Evolutionary conservation across 2,113 vertebrate species (phyloP), one percentile per base, ranked within the genome.

Genomic region (Alethe castanea): DNA sequence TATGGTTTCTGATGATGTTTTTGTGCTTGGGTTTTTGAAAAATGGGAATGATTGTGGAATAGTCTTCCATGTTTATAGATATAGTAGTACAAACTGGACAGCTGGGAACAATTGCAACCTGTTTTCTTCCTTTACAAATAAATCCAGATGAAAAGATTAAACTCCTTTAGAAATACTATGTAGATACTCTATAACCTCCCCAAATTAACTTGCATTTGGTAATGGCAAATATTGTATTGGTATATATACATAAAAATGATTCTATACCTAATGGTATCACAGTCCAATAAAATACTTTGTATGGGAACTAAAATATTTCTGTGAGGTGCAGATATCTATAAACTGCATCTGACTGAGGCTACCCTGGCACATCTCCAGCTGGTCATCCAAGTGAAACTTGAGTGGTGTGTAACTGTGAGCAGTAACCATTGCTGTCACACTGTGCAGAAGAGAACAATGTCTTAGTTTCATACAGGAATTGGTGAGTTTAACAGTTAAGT

Each of bases 161-260:
- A 88, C 1, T 59, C 26, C 64, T 91, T 94, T 45, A 77, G 40
- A 88, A 94, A 59, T 42, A 84, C 33, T 10, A 4, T 38, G 64
- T 57, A 74, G 61, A 23, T 81, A 80, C 12, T 50, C 15, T 71
- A 86, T 92, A 93, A 83, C 4, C 53, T 84, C 14, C 52, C 66
- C 44, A 45, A 94, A 86, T 79, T 24, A 57, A 25, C 14, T 64
- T 52, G 48, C 35, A 61, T 95, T 96, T 91, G 19, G 38, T 87
- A 73, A 45, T 45, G 11, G 24, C 14, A 71, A 76, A 69, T 93
- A 62, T n/a, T 76, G 61, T 82, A 6, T 94, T 92, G 79, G 25
- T 92, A 20, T 65, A 38, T 57, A 79, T 66, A 48, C 29, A 57
- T 90, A 78, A 95, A 97, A 94, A 62, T 29, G 38, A 26, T 96